phyloP scores from a whole-genome alignment of 2,888 invertebrate species.

The Coenonympha arcania region DNA sequence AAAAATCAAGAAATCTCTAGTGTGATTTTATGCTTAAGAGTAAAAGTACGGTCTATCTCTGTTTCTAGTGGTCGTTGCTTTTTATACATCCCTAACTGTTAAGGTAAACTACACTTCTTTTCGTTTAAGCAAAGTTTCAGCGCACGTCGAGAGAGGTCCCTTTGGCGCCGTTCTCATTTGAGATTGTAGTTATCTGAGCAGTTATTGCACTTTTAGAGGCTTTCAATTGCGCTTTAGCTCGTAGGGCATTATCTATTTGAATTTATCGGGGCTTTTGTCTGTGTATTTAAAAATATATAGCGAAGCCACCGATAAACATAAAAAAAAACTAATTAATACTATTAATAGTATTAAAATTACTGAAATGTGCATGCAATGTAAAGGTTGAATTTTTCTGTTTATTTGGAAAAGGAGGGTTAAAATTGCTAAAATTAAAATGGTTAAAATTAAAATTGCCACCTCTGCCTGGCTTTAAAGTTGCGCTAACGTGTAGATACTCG shows the following conservation, averaged over 20 bases:
- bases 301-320: too few species aligned
- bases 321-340: too few species aligned
- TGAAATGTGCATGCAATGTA: too few species aligned
- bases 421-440: too few species aligned
- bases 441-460: too few species aligned
- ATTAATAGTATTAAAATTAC: too few species aligned
- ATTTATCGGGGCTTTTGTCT: not conserved
- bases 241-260: not conserved
- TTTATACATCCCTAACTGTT: constrained; percentile 33
- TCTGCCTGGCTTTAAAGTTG: too few species aligned
- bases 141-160: constrained; percentile 24
- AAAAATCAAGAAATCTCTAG: not conserved
- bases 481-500: too few species aligned
- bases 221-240: constrained; percentile 11
- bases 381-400: too few species aligned
- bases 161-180: constrained; percentile 27
- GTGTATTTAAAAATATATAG: not conserved
- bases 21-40: not conserved
- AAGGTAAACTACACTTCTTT: constrained; percentile 31
- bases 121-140: constrained; percentile 24
- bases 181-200: constrained; percentile 24
- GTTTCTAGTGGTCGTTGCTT: constrained; percentile 34
- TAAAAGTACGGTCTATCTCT: too few species aligned
- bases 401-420: too few species aligned
- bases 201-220: constrained; percentile 17